phyloP scores from a whole-genome alignment of 2,888 invertebrate genomes.

The Ditula angustiorana region DNA sequence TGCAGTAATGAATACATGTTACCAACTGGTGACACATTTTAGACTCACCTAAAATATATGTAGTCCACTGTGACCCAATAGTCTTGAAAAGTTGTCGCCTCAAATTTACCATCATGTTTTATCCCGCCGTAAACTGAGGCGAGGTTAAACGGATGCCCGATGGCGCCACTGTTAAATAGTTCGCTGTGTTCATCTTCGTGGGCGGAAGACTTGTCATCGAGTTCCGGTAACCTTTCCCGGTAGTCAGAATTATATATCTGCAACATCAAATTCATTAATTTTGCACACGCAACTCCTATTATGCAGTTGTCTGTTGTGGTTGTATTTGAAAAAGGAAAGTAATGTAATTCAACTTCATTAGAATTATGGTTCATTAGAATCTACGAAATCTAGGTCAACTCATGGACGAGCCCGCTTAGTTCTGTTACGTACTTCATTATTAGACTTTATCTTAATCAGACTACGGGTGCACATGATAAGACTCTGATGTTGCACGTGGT shows the following conservation, averaged over 20 bases:
- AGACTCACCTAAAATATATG: slow-evolving; percentile 91
- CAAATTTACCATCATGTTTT: slow-evolving; percentile 69
- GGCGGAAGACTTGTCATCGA: background rate
- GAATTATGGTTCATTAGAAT: too few relatives aligned
- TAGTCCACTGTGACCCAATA: slow-evolving; percentile 95
- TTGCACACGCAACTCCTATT: too few relatives aligned
- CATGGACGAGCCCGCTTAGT: too few relatives aligned
- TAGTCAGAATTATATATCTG: slow-evolving; percentile 70
- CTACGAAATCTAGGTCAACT: too few relatives aligned
- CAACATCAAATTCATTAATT: slow-evolving; percentile 12
- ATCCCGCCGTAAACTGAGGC: slow-evolving; percentile 88
- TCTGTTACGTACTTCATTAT: too few relatives aligned
- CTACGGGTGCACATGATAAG: too few relatives aligned
- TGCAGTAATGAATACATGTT: too few relatives aligned
- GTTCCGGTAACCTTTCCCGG: slow-evolving; percentile 6
- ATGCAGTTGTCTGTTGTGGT: too few relatives aligned
- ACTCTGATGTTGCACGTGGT: too few relatives aligned
- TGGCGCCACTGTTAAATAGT: slow-evolving; percentile 85
- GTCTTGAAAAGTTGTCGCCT: slow-evolving; percentile 92
- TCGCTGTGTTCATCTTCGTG: slow-evolving; percentile 50
- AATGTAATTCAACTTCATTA: too few relatives aligned
- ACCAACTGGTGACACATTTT: background rate
- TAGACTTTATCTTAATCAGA: too few relatives aligned
- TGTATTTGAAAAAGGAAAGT: too few relatives aligned
- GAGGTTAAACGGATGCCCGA: slow-evolving; percentile 89